Evolutionary conservation across 1,140 invertebrate genomes (phyloP).

Genomic region (Dolichoris vasculosae): DNA sequence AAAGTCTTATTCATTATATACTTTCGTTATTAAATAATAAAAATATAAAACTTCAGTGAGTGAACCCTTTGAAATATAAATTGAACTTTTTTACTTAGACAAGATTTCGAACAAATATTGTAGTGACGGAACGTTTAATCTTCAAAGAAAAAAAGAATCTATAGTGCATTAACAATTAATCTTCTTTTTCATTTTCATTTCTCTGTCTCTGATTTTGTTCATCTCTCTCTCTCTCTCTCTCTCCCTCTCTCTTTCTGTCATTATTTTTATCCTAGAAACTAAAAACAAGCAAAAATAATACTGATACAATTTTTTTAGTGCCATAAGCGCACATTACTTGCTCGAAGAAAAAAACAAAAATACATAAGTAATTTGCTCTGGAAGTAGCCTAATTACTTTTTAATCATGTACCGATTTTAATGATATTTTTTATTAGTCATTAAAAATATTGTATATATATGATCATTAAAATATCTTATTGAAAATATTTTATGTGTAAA

Average conservation of each 20-base stretch:
- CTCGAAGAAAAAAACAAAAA: not conserved
- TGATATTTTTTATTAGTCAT: too few species aligned
- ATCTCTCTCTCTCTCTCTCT: not conserved
- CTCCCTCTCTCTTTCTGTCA: not conserved
- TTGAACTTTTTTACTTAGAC: not conserved
- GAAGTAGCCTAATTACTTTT: not conserved
- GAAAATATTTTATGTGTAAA: too few species aligned
- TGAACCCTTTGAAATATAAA: conserved; percentile 25
- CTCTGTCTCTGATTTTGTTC: not conserved
- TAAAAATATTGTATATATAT: too few species aligned
- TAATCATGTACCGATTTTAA: not conserved
- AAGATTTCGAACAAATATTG: not conserved
- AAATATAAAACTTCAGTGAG: not conserved
- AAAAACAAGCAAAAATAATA: not conserved
- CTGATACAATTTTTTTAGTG: not conserved
- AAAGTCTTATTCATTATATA: conserved; percentile 1
- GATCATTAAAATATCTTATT: too few species aligned
- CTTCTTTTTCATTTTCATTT: not conserved
- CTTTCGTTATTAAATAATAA: not conserved
- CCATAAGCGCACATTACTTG: not conserved
- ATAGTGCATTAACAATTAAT: conserved; percentile 34
- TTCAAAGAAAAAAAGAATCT: not conserved
- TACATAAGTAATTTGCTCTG: not conserved
- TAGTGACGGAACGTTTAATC: not conserved
- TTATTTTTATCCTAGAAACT: not conserved